phyloP scores from a whole-genome alignment of 1,140 invertebrate species.

The Drosophila parvula region DNA sequence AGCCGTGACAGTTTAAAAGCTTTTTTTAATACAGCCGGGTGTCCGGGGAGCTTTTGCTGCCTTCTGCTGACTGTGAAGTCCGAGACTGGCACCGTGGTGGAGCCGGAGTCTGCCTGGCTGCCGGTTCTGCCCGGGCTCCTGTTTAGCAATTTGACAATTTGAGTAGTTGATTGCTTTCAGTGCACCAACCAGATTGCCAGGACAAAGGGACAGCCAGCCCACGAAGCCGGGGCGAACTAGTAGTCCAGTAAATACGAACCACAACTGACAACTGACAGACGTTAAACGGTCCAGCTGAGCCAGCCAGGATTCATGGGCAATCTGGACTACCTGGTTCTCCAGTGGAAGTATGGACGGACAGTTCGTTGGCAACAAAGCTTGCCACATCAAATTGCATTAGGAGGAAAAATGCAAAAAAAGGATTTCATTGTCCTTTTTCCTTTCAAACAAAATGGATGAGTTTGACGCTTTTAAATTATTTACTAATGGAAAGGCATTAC shows the following conservation, averaged over 20 bases:
- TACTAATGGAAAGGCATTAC: background rate
- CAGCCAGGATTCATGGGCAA: conserved; percentile 11
- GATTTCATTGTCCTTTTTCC: conserved; percentile 9
- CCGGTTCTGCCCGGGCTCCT: conserved; percentile 41
- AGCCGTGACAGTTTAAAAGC: conserved; percentile 77
- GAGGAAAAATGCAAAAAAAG: conserved; percentile 11
- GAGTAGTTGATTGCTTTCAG: conserved; percentile 73
- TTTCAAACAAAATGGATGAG: background rate
- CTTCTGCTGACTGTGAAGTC: conserved; percentile 13
- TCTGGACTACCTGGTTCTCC: conserved; percentile 4
- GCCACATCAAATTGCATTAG: conserved; percentile 46
- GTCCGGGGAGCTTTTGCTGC: conserved; percentile 28
- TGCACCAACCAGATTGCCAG: conserved; percentile 40
- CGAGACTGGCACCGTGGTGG: conserved; percentile 5
- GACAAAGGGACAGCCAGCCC: conserved; percentile 33
- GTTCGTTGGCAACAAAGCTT: conserved; percentile 38
- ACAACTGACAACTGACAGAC: conserved; percentile 57
- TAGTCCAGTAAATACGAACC: conserved; percentile 43
- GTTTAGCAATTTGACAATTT: conserved; percentile 71
- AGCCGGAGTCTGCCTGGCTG: conserved; percentile 7
- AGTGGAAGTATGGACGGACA: conserved; percentile 5
- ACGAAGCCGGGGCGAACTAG: conserved; percentile 18
- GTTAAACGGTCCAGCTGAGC: conserved; percentile 34
- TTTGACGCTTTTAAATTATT: conserved; percentile 37
- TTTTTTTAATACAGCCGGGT: conserved; percentile 73